Conservation (phyloP, 1,140 invertebrate genomes). For the Ceratina calcarata region DNA sequence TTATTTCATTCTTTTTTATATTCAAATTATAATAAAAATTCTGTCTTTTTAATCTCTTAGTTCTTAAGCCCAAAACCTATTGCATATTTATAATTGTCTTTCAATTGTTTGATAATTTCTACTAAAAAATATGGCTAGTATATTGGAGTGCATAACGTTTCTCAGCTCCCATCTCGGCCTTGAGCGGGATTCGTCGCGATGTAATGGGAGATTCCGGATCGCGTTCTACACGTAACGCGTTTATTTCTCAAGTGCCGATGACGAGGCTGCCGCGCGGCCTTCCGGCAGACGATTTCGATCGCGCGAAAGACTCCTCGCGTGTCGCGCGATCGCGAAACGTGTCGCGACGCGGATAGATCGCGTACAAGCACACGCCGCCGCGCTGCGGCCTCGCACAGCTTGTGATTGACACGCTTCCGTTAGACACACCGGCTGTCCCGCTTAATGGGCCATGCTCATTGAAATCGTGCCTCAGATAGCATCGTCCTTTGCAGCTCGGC, state of each 20-base stretch:
- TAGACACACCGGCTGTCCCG: conserved; percentile 50
- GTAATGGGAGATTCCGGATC: conserved; percentile 25
- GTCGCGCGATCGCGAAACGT: conserved; percentile 49
- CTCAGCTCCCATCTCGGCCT: conserved; percentile 19
- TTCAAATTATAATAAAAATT: too few species aligned
- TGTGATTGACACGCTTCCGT: conserved; percentile 54
- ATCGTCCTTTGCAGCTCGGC: conserved; percentile 23
- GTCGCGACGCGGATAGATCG: conserved; percentile 23
- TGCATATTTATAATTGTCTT: too few species aligned
- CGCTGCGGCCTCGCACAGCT: neutral
- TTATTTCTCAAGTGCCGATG: conserved; percentile 47
- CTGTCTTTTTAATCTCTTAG: too few species aligned
- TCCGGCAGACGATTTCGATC: conserved; percentile 47
- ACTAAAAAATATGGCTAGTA: too few species aligned
- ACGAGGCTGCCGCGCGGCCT: conserved; percentile 42
- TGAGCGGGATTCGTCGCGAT: conserved; percentile 49
- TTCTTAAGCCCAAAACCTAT: too few species aligned
- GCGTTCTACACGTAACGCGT: conserved; percentile 41
- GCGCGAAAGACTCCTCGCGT: conserved; percentile 4
- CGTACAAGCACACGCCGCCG: conserved; percentile 21
- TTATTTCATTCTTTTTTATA: too few species aligned
- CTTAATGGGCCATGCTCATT: conserved; percentile 51
- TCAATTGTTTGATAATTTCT: too few species aligned
- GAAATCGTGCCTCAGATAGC: conserved; percentile 47
- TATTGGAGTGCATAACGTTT: too few species aligned